These are phyloP conservation scores for Onthophagus taurus DNA, from an alignment of 1,140 invertebrate species.

Conservation along the genomic window DNA sequence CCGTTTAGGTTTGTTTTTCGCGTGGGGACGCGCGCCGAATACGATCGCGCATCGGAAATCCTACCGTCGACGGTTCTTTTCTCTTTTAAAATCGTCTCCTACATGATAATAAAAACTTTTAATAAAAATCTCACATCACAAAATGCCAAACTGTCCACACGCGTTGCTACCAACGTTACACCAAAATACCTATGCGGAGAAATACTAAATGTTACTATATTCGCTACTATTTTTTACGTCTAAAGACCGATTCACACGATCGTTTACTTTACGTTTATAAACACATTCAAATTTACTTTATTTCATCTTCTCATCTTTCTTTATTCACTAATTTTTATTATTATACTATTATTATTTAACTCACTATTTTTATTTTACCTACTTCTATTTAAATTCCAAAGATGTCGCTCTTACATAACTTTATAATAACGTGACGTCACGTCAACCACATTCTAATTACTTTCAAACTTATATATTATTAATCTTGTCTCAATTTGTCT, in stretches of 20 bases:
- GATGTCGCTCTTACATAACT: too few species aligned
- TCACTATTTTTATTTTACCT: too few species aligned
- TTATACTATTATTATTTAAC: too few species aligned
- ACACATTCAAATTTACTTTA: conserved; percentile 8
- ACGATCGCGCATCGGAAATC: conserved; percentile 18
- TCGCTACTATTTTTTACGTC: conserved; percentile 5
- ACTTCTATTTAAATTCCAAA: too few species aligned
- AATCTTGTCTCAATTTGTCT: too few species aligned
- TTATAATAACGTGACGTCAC: too few species aligned
- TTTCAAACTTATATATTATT: too few species aligned
- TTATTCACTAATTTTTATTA: too few species aligned
- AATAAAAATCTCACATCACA: conserved; percentile 38
- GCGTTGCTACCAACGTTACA: conserved; percentile 36
- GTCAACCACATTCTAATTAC: too few species aligned
- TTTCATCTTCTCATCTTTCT: too few species aligned
- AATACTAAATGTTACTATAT: conserved; percentile 21
- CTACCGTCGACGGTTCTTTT: conserved; percentile 26
- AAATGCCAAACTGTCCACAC: conserved; percentile 40
- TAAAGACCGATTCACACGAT: too few species aligned
- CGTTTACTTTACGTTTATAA: too few species aligned
- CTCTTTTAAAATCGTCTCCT: conserved; percentile 27
- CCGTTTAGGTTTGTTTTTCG: conserved; percentile 23
- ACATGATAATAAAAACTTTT: conserved; percentile 35
- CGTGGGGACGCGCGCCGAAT: conserved; percentile 20
- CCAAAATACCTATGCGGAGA: conserved; percentile 12